These are phyloP conservation scores for Eumerus sabulonum DNA, from an alignment of 2,888 invertebrate genomes.

Conservation along the genomic window DNA sequence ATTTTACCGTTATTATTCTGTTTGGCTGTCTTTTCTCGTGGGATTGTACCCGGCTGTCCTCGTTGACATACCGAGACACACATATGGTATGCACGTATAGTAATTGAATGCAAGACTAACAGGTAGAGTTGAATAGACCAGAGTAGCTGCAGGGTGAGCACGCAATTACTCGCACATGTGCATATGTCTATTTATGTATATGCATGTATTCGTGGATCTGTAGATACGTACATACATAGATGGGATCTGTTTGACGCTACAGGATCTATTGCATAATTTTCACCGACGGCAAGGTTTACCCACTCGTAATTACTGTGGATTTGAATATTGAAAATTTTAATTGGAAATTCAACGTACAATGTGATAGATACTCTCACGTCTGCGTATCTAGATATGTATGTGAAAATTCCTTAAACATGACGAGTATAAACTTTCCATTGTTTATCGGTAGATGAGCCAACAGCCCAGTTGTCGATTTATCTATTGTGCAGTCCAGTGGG, in stretches of 20 bases:
- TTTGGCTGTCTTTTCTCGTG: constrained; percentile 70
- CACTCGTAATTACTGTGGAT: constrained; percentile 20
- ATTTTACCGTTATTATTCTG: constrained; percentile 66
- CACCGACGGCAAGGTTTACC: constrained; percentile 36
- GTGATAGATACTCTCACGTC: too few relatives aligned
- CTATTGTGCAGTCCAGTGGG: too few relatives aligned
- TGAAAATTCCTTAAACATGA: too few relatives aligned
- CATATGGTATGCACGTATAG: too few relatives aligned
- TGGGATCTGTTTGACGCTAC: background rate
- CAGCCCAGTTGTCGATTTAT: too few relatives aligned
- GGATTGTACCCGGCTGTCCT: constrained; percentile 76
- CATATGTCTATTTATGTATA: too few relatives aligned
- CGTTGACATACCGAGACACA: constrained; percentile 39
- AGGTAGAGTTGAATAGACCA: constrained; percentile 19
- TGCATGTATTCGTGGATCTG: too few relatives aligned
- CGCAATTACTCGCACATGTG: background rate
- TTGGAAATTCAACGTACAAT: constrained; percentile 53
- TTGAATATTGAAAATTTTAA: constrained; percentile 61
- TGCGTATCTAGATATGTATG: too few relatives aligned
- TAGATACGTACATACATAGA: too few relatives aligned
- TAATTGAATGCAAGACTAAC: constrained; percentile 6
- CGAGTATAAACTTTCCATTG: too few relatives aligned
- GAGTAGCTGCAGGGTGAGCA: constrained; percentile 5
- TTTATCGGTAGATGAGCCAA: too few relatives aligned
- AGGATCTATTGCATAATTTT: constrained; percentile 61